phyloP scores from a whole-genome alignment of 2,113 vertebrate species.

The Athene cunicularia region DNA sequence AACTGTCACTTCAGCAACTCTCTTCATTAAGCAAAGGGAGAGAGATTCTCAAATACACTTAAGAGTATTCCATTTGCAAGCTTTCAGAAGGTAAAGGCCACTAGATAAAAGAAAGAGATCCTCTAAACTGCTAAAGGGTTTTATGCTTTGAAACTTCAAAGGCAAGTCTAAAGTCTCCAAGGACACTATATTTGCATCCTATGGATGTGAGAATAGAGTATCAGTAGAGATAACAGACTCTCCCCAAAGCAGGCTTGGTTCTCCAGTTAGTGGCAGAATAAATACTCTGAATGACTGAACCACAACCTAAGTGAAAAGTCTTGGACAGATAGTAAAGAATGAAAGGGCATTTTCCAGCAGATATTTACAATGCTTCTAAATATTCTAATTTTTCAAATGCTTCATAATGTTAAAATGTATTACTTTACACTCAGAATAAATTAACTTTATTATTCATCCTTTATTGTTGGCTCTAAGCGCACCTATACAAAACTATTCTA shows the following conservation, averaged over 20 bases:
- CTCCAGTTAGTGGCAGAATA: neutral
- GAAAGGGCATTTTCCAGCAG: neutral
- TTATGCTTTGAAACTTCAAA: constrained; percentile 16
- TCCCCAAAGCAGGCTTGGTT: neutral
- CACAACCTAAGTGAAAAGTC: neutral
- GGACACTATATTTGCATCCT: neutral
- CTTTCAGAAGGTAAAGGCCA: neutral
- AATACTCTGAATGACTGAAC: neutral
- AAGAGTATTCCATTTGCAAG: neutral
- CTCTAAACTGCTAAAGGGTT: neutral
- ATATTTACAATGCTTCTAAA: neutral
- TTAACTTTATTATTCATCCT: neutral
- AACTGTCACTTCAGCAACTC: neutral
- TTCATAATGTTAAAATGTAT: neutral
- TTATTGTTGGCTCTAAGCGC: neutral
- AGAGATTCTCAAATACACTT: neutral
- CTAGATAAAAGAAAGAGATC: neutral
- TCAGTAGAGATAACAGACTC: neutral
- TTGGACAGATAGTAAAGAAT: neutral
- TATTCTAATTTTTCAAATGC: neutral
- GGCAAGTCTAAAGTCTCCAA: neutral
- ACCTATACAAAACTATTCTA: neutral
- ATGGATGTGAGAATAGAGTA: neutral
- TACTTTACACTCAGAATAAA: neutral
- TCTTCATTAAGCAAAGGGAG: neutral